Base-by-base conservation (phyloP, 2,888 invertebrate species). In the Bembecia ichneumoniformis region DNA sequence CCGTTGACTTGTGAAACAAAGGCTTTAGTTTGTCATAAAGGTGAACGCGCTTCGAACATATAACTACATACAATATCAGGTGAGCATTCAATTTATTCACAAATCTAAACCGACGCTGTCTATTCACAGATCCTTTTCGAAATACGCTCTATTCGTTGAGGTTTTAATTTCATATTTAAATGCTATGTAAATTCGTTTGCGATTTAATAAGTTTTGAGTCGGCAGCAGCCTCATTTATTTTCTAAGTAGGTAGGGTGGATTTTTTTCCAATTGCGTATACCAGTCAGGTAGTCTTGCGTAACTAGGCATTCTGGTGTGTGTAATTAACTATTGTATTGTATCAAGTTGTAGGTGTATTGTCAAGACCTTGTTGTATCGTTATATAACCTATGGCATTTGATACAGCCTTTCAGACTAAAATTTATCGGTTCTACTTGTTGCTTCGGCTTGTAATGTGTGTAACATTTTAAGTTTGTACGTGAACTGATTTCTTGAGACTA, bases 1-100 rank as follows among this genome's bases (percentile, higher is more conserved):
- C 74, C 78, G 77, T 79, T 80, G 80, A 74, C 76, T 83, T 75
- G 72, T 77, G 72, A 78, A 82, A 83, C 84, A 82, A 83, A 84
- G 82, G 76, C 77, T 75, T 28, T 77, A 72, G 79, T 74, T 77
- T 77, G 77, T 78, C 69, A 64, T 44, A 74, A 77, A 83, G 83
- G 82, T 82, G 81, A 84, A 82, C 79, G 82, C 66, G 77, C 81
- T 75, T 71, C 74, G 68, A 40, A 40, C n/a, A 40, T 28, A 28
- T 28, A 28, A 28, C 28, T 73, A 71, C 71, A 71, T 74, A 71
- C 71, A 65, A 69, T 28, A 28, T 28, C 28, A 28, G 28, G 28
- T 28, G 28, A 28, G 28, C 9, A 5, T 28, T 28, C 9, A 28
- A 28, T 28, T 28, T 28, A 28, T 28, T 28, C 28, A 28, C 9